These are phyloP conservation scores for Urocyon cinereoargenteus DNA, from an alignment of 2,797 vertebrate genomes.

Conservation along the genomic window DNA sequence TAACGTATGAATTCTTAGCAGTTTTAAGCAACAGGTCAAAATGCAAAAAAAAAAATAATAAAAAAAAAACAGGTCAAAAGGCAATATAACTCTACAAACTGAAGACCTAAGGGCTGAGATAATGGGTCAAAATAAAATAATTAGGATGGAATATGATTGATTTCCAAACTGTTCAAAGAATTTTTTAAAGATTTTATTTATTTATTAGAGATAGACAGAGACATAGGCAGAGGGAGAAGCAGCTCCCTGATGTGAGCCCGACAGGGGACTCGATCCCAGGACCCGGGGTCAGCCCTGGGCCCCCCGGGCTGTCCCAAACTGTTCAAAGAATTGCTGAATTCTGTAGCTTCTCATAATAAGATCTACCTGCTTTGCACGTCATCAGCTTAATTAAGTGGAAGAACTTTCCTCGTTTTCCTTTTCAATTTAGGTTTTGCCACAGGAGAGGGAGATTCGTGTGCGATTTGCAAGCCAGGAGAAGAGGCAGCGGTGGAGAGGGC, in stretches of 20 bases:
- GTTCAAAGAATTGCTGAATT: background rate
- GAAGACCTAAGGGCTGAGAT: background rate
- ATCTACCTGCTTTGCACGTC: background rate
- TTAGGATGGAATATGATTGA: background rate
- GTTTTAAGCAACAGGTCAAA: background rate
- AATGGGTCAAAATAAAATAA: background rate
- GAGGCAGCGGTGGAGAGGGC: no score
- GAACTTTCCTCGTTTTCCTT: background rate
- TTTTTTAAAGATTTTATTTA: background rate
- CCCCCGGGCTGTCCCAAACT: background rate
- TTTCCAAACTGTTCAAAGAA: background rate
- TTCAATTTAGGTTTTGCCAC: background rate
- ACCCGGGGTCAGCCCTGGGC: no score
- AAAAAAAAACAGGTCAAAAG: background rate
- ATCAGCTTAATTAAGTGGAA: background rate
- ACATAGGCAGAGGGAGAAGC: no score
- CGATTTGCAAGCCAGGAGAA: background rate
- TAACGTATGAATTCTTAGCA: background rate
- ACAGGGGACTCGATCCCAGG: no score
- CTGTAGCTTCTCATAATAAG: background rate
- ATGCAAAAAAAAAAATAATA: no score
- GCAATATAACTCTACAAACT: background rate
- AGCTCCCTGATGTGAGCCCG: no score
- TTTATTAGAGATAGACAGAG: no score
- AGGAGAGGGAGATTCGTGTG: background rate